phyloP scores from a whole-genome alignment of 2,797 vertebrate genomes.

The Poeciliopsis turneri region DNA sequence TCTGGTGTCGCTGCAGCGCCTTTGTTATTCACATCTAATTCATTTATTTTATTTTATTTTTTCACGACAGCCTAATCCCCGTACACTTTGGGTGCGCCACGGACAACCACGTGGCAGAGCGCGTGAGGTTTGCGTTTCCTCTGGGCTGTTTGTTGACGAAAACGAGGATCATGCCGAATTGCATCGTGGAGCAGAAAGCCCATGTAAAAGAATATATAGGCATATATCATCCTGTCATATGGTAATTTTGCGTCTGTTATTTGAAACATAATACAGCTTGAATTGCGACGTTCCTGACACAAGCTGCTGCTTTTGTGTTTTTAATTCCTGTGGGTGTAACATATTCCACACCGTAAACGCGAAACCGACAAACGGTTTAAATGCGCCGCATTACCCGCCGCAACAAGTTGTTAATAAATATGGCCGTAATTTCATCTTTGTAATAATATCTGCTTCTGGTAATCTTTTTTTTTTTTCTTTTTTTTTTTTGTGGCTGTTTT shows the following conservation, averaged over 20 bases:
- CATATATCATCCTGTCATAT: neutral
- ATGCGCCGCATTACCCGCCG: neutral
- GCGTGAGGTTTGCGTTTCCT: constrained; percentile 48
- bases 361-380: constrained; percentile 3
- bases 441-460: neutral
- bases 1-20: constrained; percentile 35
- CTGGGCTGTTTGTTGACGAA: constrained; percentile 51
- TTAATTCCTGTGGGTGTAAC: constrained; percentile 18
- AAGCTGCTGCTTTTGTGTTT: constrained; percentile 3
- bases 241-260: constrained; percentile 34
- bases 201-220: constrained; percentile 16
- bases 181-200: constrained; percentile 43
- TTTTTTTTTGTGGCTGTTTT: neutral
- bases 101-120: constrained; percentile 59
- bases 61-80: constrained; percentile 53
- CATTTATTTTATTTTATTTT: constrained; percentile 9
- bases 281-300: constrained; percentile 12
- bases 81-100: constrained; percentile 51
- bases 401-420: constrained; percentile 3
- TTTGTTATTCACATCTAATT: constrained; percentile 60
- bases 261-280: neutral
- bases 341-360: neutral
- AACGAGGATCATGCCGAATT: constrained; percentile 43
- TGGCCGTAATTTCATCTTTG: neutral
- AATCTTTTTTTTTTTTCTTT: neutral